Base-by-base conservation (phyloP, 2,113 vertebrate species). In the Hyla sarda region DNA sequence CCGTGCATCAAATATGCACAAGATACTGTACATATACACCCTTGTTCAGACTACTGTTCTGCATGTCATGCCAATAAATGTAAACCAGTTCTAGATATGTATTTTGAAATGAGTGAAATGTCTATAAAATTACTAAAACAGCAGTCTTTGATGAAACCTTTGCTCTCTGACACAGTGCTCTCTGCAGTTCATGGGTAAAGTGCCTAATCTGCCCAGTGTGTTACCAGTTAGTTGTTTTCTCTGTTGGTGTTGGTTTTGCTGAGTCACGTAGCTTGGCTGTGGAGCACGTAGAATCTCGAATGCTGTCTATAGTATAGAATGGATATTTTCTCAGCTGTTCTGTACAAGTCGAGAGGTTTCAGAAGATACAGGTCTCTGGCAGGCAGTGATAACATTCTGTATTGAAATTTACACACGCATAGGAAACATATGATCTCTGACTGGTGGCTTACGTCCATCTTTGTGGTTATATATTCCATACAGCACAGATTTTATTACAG, bases 241-340 rank as follows among this genome's bases (percentile, higher is more conserved):
- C 8, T 17, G 13, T 19, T 79, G 54, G 21, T 21, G 58, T 30
- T 11, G 25, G 14, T 23, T 73, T 9, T 73, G 84, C 84, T 73
- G 77, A 86, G 84, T 86, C 84, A 86, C 17, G 50, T 13, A 32
- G 32, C 67, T 13, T 81, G 62, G 65, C 50, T 8, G n/a, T 23
- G 30, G 4, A 16, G 23, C 23, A 41, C 34, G 5, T 45, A 45
- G n/a, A 56, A 60, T 41, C 13, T 34, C 5, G 8, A 60, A 32
- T 25, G 34, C 19, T 1, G 28, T 34, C 28, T 30, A 73, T 13
- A 73, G 23, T 30, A 73, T 13, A 73, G 23, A 21, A 21, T 2
- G 2, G 1, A 41, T 74, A 32, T 58, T 5, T 58, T 14, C 30
- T 78, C 28, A 30, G 62, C 25, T 65, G 25, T 67, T n/a, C 28